Percentiles rank a stretch among this genome's conserved stretches.
These are phyloP conservation scores for Palythoa grandis DNA, from an alignment of 92 coral and sea anemone species.

Conservation along the genomic window DNA sequence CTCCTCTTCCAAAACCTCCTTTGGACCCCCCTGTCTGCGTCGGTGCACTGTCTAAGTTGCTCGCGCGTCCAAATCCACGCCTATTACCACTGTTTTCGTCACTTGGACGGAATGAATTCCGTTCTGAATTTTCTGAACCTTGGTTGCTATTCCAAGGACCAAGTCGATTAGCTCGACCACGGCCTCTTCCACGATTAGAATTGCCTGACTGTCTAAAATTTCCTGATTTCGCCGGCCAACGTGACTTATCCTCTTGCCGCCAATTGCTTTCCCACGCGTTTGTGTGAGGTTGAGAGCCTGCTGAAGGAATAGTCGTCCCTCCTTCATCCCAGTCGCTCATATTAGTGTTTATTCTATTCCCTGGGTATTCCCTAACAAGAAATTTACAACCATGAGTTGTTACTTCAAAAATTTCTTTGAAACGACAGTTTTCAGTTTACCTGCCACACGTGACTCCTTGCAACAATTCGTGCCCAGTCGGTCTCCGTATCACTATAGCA, in stretches of 20 bases:
- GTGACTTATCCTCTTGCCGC: slow-evolving; percentile 24
- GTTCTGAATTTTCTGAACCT: neutral
- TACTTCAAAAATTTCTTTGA: neutral
- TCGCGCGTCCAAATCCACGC: slow-evolving; percentile 20
- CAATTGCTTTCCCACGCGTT: slow-evolving; percentile 27
- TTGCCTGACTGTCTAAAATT: neutral
- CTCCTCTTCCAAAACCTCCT: slow-evolving; percentile 5
- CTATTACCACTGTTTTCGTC: slow-evolving; percentile 13
- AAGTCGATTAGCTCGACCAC: slow-evolving; percentile 38
- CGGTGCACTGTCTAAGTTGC: neutral
- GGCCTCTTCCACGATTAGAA: slow-evolving; percentile 37
- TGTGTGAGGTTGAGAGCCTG: neutral
- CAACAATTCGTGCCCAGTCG: neutral
- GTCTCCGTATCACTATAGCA: neutral
- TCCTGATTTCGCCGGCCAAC: slow-evolving; percentile 28
- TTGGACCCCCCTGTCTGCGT: neutral
- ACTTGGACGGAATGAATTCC: neutral
- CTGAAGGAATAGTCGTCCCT: slow-evolving; percentile 11
- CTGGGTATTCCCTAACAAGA: neutral
- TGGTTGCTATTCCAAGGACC: slow-evolving; percentile 32
- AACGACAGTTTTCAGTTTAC: neutral
- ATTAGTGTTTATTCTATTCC: neutral
- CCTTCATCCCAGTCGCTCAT: slow-evolving; percentile 44
- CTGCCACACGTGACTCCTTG: slow-evolving; percentile 9
- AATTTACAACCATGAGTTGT: neutral